Base-by-base conservation (phyloP, 2,888 invertebrate species). In the Diaphora mendica region DNA sequence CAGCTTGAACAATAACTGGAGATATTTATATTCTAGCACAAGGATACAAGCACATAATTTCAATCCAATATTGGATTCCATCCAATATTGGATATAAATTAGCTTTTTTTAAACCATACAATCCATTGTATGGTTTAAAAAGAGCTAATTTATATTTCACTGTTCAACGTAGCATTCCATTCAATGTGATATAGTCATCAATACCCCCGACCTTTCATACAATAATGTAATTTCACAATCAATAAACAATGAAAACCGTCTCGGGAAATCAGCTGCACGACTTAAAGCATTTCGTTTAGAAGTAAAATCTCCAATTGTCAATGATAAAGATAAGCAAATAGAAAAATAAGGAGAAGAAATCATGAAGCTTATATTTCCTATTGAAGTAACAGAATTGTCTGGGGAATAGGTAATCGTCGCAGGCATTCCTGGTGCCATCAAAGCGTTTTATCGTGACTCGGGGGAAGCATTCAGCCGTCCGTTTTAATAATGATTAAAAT, bases 401-500 rank as follows among this genome's bases (percentile, higher is more conserved):
- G n/a, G 80, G 79, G 84, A 80, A 79, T 79, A 79, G 80, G 82
- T 83, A 84, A 83, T 82, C 77, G 79, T 81, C 79, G 74, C 77
- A 81, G 73, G 72, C 82, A 84, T 82, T 84, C 76, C 77, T 80
- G 78, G 79, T 74, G 76, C 77, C 78, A 79, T 84, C 83, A 84
- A 84, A 84, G 73, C 83, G 81, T 84, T 80, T 83, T 84, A 84
- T 83, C 81, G 81, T 75, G 76, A 81, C 79, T 81, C 82, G 70
- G 73, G 79, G 81, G 78, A 81, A 77, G 74, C 75, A 82, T 82
- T 77, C 70, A 71, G 59, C 66, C 79, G 78, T 83, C 77, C 76
- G 76, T 80, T 84, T 84, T 84, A 83, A 83, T 83, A 84, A 83
- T 82, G 82, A 83, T 84, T 83, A 84, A 84, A 84, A 83, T 78